Conservation (phyloP, 2,797 vertebrate species). For the Periophthalmus magnuspinnatus region DNA sequence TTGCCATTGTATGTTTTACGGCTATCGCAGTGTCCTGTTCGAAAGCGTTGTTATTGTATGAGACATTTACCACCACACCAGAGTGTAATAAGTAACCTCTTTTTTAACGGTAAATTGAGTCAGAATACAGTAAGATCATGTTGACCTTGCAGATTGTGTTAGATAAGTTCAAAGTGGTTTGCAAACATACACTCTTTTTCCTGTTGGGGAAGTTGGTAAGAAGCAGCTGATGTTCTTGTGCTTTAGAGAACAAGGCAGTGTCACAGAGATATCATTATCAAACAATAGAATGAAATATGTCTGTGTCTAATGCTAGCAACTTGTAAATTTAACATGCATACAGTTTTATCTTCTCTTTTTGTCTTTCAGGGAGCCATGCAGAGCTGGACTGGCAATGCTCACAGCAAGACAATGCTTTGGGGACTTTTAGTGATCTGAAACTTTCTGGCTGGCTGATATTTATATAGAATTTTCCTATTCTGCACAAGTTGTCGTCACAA, state of each 20-base stretch:
- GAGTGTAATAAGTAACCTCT: neutral
- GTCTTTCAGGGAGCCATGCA: constrained; percentile 48
- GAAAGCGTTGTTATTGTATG: neutral
- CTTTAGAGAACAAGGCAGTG: neutral
- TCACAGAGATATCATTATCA: neutral
- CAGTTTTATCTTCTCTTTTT: constrained; percentile 6
- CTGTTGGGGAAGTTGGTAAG: constrained; percentile 12
- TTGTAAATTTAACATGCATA: neutral
- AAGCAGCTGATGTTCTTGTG: constrained; percentile 13
- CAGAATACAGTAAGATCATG: constrained; percentile 1
- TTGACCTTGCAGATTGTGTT: neutral
- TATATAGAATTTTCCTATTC: constrained; percentile 64
- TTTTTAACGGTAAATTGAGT: neutral
- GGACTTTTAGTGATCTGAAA: constrained; percentile 45
- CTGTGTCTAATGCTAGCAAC: neutral
- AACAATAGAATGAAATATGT: neutral
- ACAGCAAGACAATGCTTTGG: constrained; percentile 76
- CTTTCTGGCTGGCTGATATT: constrained; percentile 54
- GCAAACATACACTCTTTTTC: neutral
- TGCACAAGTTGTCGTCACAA: constrained; percentile 72
- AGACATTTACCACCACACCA: neutral
- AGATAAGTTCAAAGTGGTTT: constrained; percentile 7
- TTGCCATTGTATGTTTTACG: neutral
- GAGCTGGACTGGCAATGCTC: constrained; percentile 37
- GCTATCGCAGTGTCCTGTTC: neutral